Conservation (phyloP, 2,888 invertebrate genomes). For the Polietes domitor region DNA sequence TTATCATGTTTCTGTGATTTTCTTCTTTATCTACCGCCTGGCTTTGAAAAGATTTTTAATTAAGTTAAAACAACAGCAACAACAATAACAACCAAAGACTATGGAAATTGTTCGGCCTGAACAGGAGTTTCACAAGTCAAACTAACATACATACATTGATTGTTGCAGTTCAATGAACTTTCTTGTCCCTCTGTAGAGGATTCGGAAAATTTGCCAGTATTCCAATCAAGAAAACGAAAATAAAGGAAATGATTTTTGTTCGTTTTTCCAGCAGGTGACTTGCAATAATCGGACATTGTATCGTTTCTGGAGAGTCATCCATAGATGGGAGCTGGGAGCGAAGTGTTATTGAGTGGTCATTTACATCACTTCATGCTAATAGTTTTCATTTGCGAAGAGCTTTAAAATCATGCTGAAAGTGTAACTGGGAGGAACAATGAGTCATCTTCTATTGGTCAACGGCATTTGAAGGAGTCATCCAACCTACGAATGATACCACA, state of each 20-base stretch:
- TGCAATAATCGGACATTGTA: background rate
- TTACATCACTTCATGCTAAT: too few relatives aligned
- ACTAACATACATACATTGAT: background rate
- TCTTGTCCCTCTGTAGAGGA: background rate
- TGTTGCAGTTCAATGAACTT: background rate
- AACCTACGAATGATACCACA: too few relatives aligned
- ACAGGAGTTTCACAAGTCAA: background rate
- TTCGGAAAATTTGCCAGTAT: background rate
- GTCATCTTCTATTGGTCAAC: too few relatives aligned
- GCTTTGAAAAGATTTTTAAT: background rate
- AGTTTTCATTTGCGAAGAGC: too few relatives aligned
- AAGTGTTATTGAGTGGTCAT: too few relatives aligned
- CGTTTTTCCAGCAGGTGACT: background rate
- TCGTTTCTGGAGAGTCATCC: too few relatives aligned
- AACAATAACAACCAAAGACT: background rate
- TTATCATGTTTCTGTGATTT: slow-evolving; percentile 6
- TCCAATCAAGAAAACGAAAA: background rate
- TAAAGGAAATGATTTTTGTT: too few relatives aligned
- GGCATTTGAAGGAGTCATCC: too few relatives aligned
- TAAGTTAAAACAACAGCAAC: slow-evolving; percentile 13
- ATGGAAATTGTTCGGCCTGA: background rate
- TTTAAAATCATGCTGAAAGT: too few relatives aligned
- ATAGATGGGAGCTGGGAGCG: too few relatives aligned
- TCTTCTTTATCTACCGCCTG: background rate
- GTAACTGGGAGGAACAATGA: too few relatives aligned